Evolutionary conservation across 2,888 invertebrate species (phyloP), one percentile per base, ranked within the genome.

Genomic region (Merodon equestris): DNA sequence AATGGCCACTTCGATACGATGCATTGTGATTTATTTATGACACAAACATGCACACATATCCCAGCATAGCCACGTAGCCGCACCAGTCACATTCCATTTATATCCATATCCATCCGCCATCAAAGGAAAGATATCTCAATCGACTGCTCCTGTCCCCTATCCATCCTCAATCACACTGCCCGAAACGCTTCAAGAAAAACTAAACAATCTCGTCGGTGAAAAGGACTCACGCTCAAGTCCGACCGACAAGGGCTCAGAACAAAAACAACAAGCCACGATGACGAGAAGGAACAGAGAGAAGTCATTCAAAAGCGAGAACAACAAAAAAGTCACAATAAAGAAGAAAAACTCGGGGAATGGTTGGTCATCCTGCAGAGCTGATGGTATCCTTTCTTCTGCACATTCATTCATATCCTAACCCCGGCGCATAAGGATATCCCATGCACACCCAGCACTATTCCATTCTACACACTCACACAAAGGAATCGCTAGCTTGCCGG

Each of bases 21-120:
- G 79, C 79, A 79, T 64, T 70, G 73, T 79, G 79, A 79, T 79
- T 79, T 79, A 79, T 79, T 79, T 79, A 79, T 79, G 79, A 79
- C 79, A 79, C 54, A 79, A 73, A 58, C 79, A 74, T 64, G 50
- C 79, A 64, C 73, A 79, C 53, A 48, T 36, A 38, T 48, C 45
- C 63, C 56, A 68, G 61, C 67, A 63, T 68, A 75, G 63, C 45
- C 47, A 45, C 13, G 45, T 51, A 15, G 63, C 72, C 73, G 60
- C 74, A 79, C 54, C 74, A 79, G 79, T 79, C 79, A 74, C 68
- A 70, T 64, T 70, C 79, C 68, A 79, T 79, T 79, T 74, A 74
- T 79, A 79, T 79, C 79, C 73, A 74, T 79, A 79, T 79, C 79
- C 73, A 79, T 74, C 79, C 60, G 47, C 42, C 68, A 68, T 56